phyloP scores from a whole-genome alignment of 2,113 vertebrate species.

The Motacilla alba region DNA sequence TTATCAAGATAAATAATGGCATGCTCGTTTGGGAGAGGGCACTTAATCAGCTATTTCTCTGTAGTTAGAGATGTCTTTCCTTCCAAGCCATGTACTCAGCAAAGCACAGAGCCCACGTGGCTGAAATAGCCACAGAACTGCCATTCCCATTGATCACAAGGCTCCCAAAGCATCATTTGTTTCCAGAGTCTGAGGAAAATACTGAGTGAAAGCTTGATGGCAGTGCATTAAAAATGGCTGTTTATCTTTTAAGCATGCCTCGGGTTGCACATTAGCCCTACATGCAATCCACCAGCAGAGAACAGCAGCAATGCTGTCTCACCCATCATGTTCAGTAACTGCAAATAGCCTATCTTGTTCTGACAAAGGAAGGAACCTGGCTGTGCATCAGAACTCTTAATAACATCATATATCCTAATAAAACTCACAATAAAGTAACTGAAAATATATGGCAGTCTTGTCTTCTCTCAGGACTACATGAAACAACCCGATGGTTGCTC shows the following conservation, averaged over 20 bases:
- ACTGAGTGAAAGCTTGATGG: not conserved
- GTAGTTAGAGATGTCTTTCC: constrained; percentile 35
- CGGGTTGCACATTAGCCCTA: not conserved
- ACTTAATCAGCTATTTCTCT: constrained; percentile 35
- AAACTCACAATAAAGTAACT: not conserved
- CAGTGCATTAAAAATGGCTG: constrained; percentile 15
- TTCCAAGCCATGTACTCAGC: constrained; percentile 25
- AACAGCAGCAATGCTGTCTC: not conserved
- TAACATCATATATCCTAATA: not conserved
- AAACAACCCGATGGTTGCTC: not conserved
- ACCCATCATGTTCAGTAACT: not conserved
- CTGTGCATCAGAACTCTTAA: not conserved
- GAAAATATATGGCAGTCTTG: not conserved
- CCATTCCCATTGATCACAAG: not conserved
- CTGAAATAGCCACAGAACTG: not conserved
- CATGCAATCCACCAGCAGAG: not conserved
- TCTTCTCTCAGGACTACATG: not conserved
- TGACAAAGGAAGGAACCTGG: not conserved
- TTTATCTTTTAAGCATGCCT: not conserved
- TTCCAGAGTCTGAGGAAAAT: not conserved
- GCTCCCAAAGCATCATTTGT: not conserved
- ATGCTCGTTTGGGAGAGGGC: not conserved
- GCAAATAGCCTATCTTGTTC: not conserved
- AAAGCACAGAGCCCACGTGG: not conserved
- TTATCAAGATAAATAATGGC: constrained; percentile 44